phyloP scores from a whole-genome alignment of 1,140 invertebrate species.

The Drosophila persimilis region DNA sequence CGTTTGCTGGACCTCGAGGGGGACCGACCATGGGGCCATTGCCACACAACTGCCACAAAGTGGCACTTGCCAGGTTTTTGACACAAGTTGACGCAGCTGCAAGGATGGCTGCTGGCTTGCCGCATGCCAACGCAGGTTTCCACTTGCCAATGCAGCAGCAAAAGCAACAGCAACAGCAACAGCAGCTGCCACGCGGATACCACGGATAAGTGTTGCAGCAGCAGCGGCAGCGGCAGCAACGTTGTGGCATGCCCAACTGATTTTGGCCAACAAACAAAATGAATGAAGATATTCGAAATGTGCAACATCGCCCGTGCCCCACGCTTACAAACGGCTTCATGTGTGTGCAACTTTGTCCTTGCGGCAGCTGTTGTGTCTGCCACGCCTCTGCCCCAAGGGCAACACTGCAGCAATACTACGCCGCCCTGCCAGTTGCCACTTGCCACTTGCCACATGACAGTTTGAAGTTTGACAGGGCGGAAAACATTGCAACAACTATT shows the following conservation, averaged over 20 bases:
- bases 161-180: slow-evolving; percentile 1
- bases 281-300: slow-evolving; percentile 58
- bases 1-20: slow-evolving; percentile 26
- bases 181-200: slow-evolving; percentile 24
- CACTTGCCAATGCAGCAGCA: slow-evolving; percentile 1
- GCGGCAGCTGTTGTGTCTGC: neutral
- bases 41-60: slow-evolving; percentile 66
- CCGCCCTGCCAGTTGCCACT: neutral
- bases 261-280: slow-evolving; percentile 51
- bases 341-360: slow-evolving; percentile 47
- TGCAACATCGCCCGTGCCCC: neutral
- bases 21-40: slow-evolving; percentile 42
- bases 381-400: slow-evolving; percentile 10
- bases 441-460: neutral
- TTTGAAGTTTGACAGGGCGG: slow-evolving; percentile 23
- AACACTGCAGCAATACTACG: neutral
- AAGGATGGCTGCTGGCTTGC: slow-evolving; percentile 29
- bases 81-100: slow-evolving; percentile 54
- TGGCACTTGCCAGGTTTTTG: slow-evolving; percentile 75
- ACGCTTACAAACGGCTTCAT: neutral
- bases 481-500: slow-evolving; percentile 9
- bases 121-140: slow-evolving; percentile 36
- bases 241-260: slow-evolving; percentile 52
- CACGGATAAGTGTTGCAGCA: slow-evolving; percentile 33
- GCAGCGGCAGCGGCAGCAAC: neutral